A percentile compares a stretch with the other conserved stretches of the same genome.
Conservation (phyloP, 2,888 invertebrate species). For the Epistrophe grossulariae region DNA sequence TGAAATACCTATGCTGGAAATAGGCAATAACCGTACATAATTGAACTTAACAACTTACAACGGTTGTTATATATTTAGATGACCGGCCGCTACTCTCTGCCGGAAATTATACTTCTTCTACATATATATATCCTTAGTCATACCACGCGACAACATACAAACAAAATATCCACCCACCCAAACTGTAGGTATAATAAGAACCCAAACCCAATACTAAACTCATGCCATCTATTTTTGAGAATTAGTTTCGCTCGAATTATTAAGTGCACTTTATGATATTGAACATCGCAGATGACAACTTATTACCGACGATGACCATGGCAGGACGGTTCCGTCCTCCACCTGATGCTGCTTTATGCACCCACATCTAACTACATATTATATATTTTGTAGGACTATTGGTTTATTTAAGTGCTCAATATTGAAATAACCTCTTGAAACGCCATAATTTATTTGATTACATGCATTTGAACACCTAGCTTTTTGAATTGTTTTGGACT, state of each 20-base stretch:
- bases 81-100: not conserved
- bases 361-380: no score
- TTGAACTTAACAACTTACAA: conserved; percentile 62
- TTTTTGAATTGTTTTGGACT: conserved; percentile 1
- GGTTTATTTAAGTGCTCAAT: conserved; percentile 69
- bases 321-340: conserved; percentile 40
- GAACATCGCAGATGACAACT: conserved; percentile 72
- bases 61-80: conserved; percentile 9
- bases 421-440: conserved; percentile 59
- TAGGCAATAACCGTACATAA: conserved; percentile 58
- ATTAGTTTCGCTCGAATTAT: conserved; percentile 74
- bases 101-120: conserved; percentile 38
- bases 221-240: conserved; percentile 51
- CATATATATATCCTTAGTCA: conserved; percentile 16
- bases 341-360: conserved; percentile 61
- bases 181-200: not conserved
- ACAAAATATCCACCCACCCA: conserved; percentile 8
- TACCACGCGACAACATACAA: not conserved
- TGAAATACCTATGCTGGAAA: conserved; percentile 54
- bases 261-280: conserved; percentile 67
- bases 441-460: conserved; percentile 75
- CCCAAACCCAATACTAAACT: not conserved
- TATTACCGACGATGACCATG: not conserved
- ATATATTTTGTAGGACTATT: conserved; percentile 22
- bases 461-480: conserved; percentile 71